Evolutionary conservation across 2,797 vertebrate genomes (phyloP), one percentile per base, ranked within the genome.

Genomic region (Notolabrus celidotus): DNA sequence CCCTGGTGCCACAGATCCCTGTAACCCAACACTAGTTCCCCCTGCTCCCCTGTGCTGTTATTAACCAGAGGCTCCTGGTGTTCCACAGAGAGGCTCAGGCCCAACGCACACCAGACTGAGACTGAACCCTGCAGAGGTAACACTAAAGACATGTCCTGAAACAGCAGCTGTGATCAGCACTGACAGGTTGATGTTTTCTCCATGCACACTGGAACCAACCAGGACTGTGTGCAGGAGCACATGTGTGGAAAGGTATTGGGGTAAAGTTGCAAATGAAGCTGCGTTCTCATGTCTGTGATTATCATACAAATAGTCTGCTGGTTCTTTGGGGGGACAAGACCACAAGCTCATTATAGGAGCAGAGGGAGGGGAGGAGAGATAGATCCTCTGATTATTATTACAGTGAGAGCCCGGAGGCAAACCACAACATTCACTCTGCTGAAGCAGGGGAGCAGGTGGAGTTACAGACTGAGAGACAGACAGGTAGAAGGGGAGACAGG

Each of bases 341-440:
- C 15, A 41, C 61, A 62, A 42, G 52, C 50, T 83, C 64, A 68
- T 57, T 38, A 70, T 33, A 49, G 49, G 17, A 67, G 58, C 38
- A 53, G 56, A 47, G 52, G 34, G 49, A 54, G 41, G 47, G 58
- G 33, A 42, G 49, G 25, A n/a, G 53, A 65, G 41, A 59, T 16
- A 2, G 4, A 73, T 64, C 45, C 23, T 47, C 34, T 55, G 43
- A 70, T 85, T 74, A 73, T 78, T 68, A 75, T 65, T 71, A 64
- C 66, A 69, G 72, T 0, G 25, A 47, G 51, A 78, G 83, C 79
- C 78, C 6, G 23, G 42, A 68, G 72, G 75, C 46, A 74, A 86
- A 83, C 71, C 66, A 80, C 79, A 82, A 65, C 60, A 76, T 63
- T 77, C 59, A 68, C 31, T 67, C 12, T 43, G 63, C 47, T 69